Evolutionary conservation across 2,797 vertebrate species (phyloP), one percentile per base, ranked within the genome.

Genomic region (Borostomias antarcticus): DNA sequence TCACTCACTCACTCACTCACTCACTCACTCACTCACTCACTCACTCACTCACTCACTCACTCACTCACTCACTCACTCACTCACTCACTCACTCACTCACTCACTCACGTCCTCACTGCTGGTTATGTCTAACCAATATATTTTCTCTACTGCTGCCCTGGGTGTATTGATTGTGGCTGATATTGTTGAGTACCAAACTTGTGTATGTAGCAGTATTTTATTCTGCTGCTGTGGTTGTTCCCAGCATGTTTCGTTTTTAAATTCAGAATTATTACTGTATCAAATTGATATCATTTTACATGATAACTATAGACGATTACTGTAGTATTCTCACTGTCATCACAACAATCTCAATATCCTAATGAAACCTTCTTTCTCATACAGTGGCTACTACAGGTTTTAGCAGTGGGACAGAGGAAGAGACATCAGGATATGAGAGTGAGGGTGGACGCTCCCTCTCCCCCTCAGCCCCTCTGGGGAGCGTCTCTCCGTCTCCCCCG

Each of bases 341-440:
- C n/a, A n/a, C n/a, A n/a, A n/a, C n/a, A n/a, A n/a, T n/a, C n/a
- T n/a, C 5, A 23, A 33, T 58, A 25, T 58, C n/a, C 47, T 23
- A 47, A 50, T 37, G 58, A 17, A 29, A 72, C 61, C 57, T 65
- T 32, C 43, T 35, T 23, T 66, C 7, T 25, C n/a, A n/a, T n/a
- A n/a, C 59, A 88, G 88, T 1, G 10, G 47, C 70, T 2, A 88
- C 91, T 32, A 59, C 29, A 0, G 85, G 73, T 0, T 89, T 91
- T 61, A 86, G 85, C 74, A 89, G 90, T 17, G 77, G 80, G 4
- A 82, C 87, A 0, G 91, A 92, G 56, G 91, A 92, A 64, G 92
- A 92, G 75, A 93, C 91, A 0, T 92, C 91, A 0, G 92, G 91
- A 0, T 93, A 92, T 7, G 92, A 93, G 75, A 92, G 91, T 0